Evolutionary conservation across 2,888 invertebrate species (phyloP).

Genomic region (Myopa tessellatipennis): DNA sequence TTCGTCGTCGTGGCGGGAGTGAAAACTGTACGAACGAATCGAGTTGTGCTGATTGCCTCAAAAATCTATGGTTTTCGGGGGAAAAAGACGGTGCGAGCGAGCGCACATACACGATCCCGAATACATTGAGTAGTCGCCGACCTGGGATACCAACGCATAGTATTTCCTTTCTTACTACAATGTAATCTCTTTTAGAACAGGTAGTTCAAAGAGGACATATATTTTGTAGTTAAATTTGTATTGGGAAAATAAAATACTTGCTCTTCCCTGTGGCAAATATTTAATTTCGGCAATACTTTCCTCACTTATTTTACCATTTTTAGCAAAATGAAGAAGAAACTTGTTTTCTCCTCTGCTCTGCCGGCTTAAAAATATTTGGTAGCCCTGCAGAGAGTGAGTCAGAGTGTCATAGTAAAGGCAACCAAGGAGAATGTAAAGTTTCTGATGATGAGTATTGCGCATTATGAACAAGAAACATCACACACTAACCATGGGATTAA

Average conservation of each 20-base stretch:
- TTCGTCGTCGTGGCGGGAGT: constrained; percentile 42
- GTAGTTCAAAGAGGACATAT: too few relatives aligned
- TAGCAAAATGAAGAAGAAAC: background rate
- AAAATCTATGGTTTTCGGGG: background rate
- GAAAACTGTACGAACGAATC: constrained; percentile 44
- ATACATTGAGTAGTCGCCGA: background rate
- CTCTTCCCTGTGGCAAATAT: too few relatives aligned
- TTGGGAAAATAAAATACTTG: too few relatives aligned
- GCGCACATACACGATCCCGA: constrained; percentile 5
- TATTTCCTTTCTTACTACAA: background rate
- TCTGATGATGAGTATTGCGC: constrained; percentile 21
- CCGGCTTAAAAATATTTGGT: background rate
- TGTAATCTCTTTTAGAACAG: too few relatives aligned
- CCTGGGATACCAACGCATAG: constrained; percentile 4
- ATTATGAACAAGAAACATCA: background rate
- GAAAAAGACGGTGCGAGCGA: background rate
- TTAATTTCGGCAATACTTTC: too few relatives aligned
- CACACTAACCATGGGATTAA: background rate
- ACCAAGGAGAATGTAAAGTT: constrained; percentile 1
- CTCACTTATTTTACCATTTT: too few relatives aligned
- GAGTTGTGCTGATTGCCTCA: background rate
- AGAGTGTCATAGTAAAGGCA: background rate
- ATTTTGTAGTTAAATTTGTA: too few relatives aligned
- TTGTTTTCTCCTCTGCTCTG: background rate
- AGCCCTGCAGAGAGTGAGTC: constrained; percentile 23